Base-by-base conservation (phyloP, 2,888 invertebrate species). In the Arge pagana region DNA sequence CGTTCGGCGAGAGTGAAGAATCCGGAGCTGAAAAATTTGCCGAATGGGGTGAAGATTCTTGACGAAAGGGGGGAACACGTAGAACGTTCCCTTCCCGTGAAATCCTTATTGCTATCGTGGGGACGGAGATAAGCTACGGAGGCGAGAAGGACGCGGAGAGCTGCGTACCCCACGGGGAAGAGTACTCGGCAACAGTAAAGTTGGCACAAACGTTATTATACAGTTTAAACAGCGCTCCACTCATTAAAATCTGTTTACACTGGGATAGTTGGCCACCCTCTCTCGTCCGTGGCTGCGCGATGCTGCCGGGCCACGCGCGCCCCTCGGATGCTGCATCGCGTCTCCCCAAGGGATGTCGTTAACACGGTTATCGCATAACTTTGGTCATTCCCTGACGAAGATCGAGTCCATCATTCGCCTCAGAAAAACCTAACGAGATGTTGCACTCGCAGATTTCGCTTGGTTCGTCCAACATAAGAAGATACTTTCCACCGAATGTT, bases 211-310 rank as follows among this genome's bases (percentile, higher is more conserved):
- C 59, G 60, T 56, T 57, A 61, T 59, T 54, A 57, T 56, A 60
- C 60, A 54, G 57, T 59, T 60, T 59, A 57, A 52, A 59, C 64
- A 59, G 64, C 66, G 64, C 60, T 65, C 59, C 64, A 59, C 67
- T 78, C 78, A 80, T 81, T 80, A 80, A 80, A 80, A 80, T 80
- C 79, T 79, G 80, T 80, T 80, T 80, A 79, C 77, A 71, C 68
- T 62, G 62, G 66, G 74, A 76, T 75, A 70, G 66, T 62, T 60
- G 66, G 56, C 60, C 50, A 55, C 70, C 28, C 40, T 10, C 28
- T 10, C 7, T 31, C 28, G 11, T 23, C 48, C 15, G 41, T 41
- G 21, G 48, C 36, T 52, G 10, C 31, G 30, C 13, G 52, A n/a
- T 41, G 24, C 31, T 31, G 31, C 31, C 31, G 30, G 37, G 16